Base-by-base conservation (phyloP, 2,113 vertebrate species). In the Capreolus pygargus region DNA sequence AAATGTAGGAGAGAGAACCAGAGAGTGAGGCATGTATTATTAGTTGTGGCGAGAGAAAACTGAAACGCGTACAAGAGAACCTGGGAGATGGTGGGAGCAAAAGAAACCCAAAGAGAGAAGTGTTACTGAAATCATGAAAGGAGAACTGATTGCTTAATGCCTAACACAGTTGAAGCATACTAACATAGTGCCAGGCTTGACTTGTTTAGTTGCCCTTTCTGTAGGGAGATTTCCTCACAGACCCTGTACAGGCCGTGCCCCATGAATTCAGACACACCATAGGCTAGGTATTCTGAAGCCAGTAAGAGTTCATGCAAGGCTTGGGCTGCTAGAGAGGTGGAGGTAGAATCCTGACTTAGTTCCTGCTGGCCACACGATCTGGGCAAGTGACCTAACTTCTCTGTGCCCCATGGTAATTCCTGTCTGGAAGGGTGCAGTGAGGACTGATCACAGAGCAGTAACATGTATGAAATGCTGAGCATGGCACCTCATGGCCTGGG, bases 401-500 rank as follows among this genome's bases (percentile, higher is more conserved):
- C 27, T n/a, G 4, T 3, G 1, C 33, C 58, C 21, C 17, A 19
- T 1, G 16, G 50, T 14, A 16, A 70, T n/a, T 8, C 47, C 54
- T n/a, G 7, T 61, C 58, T 60, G 50, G 28, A 57, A 83, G 55
- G 60, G 23, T 33, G 14, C 14, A 3, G 17, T 39, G 81, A 36
- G 16, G 55, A 81, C 85, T 28, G 14, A 60, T 1, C 7, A 55
- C 83, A 33, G 9, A 17, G 6, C 6, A 36, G 6, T 52, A n/a
- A 55, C 0, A 0, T n/a, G 6, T 7, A 2, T 5, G 2, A 86
- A 84, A 30, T 54, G 55, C 50, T 54, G 25, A 28, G 19, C 45
- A 25, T 1, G 16, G 23, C 11, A 16, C 83, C 19, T 30, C 2
- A 6, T 1, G 17, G 27, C 2, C 30, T 14, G 14, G 12, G 11